Percentiles rank a stretch among this genome's conserved stretches.
phyloP scores from a whole-genome alignment of 2,113 vertebrate genomes.

The Erinaceus europaeus region DNA sequence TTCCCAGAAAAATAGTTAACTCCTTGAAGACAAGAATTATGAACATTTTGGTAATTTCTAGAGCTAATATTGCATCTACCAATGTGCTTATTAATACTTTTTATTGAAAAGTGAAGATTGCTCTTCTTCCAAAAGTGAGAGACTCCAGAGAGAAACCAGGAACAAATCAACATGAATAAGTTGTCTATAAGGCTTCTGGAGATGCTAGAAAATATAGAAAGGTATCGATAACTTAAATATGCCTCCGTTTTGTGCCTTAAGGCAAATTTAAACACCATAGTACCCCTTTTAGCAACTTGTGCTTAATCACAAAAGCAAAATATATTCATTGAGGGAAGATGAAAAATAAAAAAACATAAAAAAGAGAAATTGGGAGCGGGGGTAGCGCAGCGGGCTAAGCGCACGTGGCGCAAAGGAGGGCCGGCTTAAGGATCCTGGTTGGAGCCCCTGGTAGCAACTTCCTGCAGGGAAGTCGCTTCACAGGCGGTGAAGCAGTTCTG shows the following conservation, averaged over 20 bases:
- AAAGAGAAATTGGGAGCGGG: too few relatives aligned
- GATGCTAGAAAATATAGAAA: background rate
- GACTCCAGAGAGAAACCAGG: background rate
- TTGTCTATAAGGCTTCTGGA: background rate
- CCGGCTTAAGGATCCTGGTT: too few relatives aligned
- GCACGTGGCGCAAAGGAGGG: too few relatives aligned
- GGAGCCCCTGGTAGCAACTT: too few relatives aligned
- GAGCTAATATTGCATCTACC: background rate
- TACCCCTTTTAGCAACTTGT: background rate
- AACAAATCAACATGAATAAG: background rate
- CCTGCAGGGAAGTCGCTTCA: too few relatives aligned
- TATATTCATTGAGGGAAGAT: background rate
- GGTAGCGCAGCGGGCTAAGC: too few relatives aligned
- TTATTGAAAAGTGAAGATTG: background rate
- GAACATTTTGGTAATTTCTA: background rate
- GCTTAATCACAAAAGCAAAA: background rate
- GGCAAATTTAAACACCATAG: background rate
- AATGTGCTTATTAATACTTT: background rate
- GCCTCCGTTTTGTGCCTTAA: background rate
- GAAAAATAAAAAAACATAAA: background rate
- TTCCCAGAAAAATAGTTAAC: conserved; percentile 14
- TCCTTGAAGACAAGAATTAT: background rate
- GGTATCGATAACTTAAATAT: background rate
- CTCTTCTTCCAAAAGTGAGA: background rate
- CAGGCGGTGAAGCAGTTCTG: too few relatives aligned